Percentiles rank a stretch among this genome's conserved stretches.
Conservation (phyloP, 1,140 invertebrate species). For the Pomacea maculata region DNA sequence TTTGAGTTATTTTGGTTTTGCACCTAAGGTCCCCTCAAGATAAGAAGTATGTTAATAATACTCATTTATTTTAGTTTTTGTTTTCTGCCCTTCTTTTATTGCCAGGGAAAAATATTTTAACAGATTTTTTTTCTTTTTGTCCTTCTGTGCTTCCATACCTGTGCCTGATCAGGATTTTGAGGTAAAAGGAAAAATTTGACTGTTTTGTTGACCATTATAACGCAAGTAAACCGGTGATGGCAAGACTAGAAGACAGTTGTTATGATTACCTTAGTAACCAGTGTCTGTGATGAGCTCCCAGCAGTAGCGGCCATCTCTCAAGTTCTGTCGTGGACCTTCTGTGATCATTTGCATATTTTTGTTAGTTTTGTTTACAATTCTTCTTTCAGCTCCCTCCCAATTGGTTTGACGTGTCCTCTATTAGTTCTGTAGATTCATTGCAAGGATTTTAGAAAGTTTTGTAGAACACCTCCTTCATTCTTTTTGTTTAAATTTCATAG, state of each 20-base stretch:
- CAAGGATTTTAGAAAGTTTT: not conserved
- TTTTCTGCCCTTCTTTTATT: slow-evolving; percentile 6
- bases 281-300: slow-evolving; percentile 4
- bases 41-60: not conserved
- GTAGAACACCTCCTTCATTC: not conserved
- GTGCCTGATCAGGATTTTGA: slow-evolving; percentile 28
- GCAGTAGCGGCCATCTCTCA: slow-evolving; percentile 33
- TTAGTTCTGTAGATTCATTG: not conserved
- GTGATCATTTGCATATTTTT: slow-evolving; percentile 7
- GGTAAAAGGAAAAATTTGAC: slow-evolving; percentile 19
- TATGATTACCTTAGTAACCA: too few species aligned
- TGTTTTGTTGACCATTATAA: slow-evolving; percentile 1
- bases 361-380: slow-evolving; percentile 21
- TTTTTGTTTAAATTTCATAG: not conserved
- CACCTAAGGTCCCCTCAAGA: not conserved
- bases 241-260: not conserved
- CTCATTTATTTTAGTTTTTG: slow-evolving; percentile 8
- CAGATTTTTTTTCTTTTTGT: slow-evolving; percentile 27
- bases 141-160: slow-evolving; percentile 23
- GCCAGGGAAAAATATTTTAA: slow-evolving; percentile 11
- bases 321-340: slow-evolving; percentile 19
- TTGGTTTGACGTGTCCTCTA: not conserved
- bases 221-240: not conserved
- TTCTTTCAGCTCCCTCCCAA: slow-evolving; percentile 12
- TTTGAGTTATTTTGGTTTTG: not conserved